Base-by-base conservation (phyloP, 2,113 vertebrate species). In the Sinocyclocheilus anophthalmus region DNA sequence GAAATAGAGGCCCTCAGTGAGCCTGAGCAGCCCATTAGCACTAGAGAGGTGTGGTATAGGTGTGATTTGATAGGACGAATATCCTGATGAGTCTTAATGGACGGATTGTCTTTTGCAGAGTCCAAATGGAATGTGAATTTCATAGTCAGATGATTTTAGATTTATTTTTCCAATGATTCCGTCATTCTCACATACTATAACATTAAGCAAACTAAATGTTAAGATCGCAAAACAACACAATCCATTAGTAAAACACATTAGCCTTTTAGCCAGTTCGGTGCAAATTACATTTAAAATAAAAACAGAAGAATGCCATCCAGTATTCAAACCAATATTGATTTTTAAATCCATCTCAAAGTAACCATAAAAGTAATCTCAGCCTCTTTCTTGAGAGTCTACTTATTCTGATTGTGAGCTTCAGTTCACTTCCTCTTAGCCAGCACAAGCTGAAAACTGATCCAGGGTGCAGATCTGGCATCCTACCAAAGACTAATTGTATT, bases 401-500 rank as follows among this genome's bases (percentile, higher is more conserved):
- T 45, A 83, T 9, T 70, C 22, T 7, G 24, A 72, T 63, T 18
- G 24, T 48, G 57, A 45, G 13, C 57, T 45, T 76, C 48, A 57
- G 13, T 24, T 78, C 77, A 78, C 70, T 87, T 79, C 48, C 63
- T 79, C 50, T 57, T 42, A 70, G 76, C 48, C 76, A 26, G 83
- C 87, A 87, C 83, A 9, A 26, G 73, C 53, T 76, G 84, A 88
- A 89, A 93, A 91, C 85, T 14, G 77, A 86, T 85, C 76, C 69
- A 37, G 70, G 81, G 87, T 85, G 87, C 80, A 89, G 33, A 81
- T 70, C 87, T 89, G 91, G 88, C 77, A 1, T 79, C 37, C 30
- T n/a, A 73, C 90, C 88, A 89, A 77, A 3, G 26, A 70, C 61
- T 90, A 90, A 92, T 91, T 79, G 59, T 90, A 88, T 93, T 85